A percentile compares a stretch with the other conserved stretches of the same genome.
These are phyloP conservation scores for Drosophila carrolli DNA, from an alignment of 1,140 invertebrate species.

Conservation along the genomic window DNA sequence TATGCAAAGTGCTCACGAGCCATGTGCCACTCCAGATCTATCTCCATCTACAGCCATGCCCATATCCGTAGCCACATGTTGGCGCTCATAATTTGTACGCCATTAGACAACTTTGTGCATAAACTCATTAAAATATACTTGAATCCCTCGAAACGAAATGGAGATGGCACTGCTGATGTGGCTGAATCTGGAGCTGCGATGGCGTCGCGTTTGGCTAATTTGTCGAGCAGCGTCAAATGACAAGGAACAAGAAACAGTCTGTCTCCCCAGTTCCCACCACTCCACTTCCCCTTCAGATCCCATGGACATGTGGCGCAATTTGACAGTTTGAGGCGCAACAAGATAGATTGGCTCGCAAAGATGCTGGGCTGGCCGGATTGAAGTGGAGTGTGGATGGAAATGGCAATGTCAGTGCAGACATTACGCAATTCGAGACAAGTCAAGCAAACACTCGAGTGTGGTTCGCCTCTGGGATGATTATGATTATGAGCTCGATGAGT, in stretches of 20 bases:
- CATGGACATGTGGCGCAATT: slow-evolving; percentile 62
- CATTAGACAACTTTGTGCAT: slow-evolving; percentile 77
- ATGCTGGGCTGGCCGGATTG: slow-evolving; percentile 21
- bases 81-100: slow-evolving; percentile 80
- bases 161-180: slow-evolving; percentile 39
- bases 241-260: slow-evolving; percentile 47
- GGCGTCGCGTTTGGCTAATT: slow-evolving; percentile 70
- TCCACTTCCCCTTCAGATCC: slow-evolving; percentile 1
- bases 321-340: slow-evolving; percentile 75
- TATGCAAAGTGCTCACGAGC: slow-evolving; percentile 63
- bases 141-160: slow-evolving; percentile 65
- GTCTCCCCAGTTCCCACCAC: background rate
- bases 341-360: slow-evolving; percentile 67
- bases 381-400: slow-evolving; percentile 32
- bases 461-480: slow-evolving; percentile 28
- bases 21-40: slow-evolving; percentile 34
- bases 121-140: slow-evolving; percentile 82
- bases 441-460: slow-evolving; percentile 65
- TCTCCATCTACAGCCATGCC: slow-evolving; percentile 25
- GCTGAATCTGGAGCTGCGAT: slow-evolving; percentile 39
- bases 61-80: slow-evolving; percentile 44
- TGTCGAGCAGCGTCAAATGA: slow-evolving; percentile 73
- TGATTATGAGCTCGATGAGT: slow-evolving; percentile 31
- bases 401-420: slow-evolving; percentile 60
- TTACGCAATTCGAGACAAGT: slow-evolving; percentile 77